phyloP scores from a whole-genome alignment of 1,140 invertebrate genomes.

The Pseudoatta argentina region DNA sequence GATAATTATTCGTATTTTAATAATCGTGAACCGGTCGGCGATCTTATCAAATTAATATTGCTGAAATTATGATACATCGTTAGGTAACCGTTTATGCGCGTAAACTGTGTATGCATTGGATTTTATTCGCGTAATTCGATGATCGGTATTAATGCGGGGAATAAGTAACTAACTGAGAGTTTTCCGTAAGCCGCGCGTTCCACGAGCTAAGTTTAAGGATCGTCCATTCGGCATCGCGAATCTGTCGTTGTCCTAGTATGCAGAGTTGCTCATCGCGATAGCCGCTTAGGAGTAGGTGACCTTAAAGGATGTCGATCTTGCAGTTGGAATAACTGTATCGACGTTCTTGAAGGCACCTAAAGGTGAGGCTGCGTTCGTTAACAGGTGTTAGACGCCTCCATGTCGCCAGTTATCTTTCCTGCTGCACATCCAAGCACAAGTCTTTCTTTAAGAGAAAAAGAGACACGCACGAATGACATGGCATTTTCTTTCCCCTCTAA shows the following conservation, averaged over 20 bases:
- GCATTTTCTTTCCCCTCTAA: conserved; percentile 26
- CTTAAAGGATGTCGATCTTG: conserved; percentile 69
- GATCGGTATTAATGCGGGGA: not conserved
- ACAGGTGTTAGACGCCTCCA: conserved; percentile 63
- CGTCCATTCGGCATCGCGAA: conserved; percentile 5
- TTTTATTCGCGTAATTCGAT: conserved; percentile 30
- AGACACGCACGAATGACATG: not conserved
- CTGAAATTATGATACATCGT: conserved; percentile 28
- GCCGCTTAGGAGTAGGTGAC: conserved; percentile 64
- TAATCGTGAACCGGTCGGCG: conserved; percentile 5
- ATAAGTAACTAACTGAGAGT: conserved; percentile 19
- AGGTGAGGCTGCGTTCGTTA: conserved; percentile 31
- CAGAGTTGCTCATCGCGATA: conserved; percentile 30
- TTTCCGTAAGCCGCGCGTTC: not conserved
- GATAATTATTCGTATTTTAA: conserved; percentile 5
- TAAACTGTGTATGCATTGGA: not conserved
- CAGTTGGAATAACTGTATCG: conserved; percentile 65
- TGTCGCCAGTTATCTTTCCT: conserved; percentile 33
- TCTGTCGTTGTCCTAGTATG: conserved; percentile 31
- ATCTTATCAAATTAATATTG: conserved; percentile 13
- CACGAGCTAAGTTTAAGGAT: not conserved
- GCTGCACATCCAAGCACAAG: not conserved
- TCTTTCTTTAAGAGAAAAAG: conserved; percentile 18
- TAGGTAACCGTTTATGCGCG: conserved; percentile 23
- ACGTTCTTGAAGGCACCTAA: conserved; percentile 27